Evolutionary conservation across 2,888 invertebrate species (phyloP).

Genomic region (Mellilla xanthometata): DNA sequence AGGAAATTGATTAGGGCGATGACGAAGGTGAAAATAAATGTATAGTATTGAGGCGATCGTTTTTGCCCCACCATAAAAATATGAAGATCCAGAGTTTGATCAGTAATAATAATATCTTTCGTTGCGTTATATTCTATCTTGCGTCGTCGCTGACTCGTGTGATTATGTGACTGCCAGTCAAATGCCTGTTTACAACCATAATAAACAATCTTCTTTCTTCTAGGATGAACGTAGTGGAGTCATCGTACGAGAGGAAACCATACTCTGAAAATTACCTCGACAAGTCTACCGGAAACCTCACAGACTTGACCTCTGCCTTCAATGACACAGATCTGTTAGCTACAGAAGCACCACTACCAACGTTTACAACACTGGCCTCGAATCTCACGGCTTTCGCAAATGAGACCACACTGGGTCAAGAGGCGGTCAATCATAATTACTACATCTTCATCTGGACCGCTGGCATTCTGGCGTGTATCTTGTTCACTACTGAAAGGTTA

Average conservation of each 20-base stretch:
- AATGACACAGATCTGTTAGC: slow-evolving; percentile 25
- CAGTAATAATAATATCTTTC: too few relatives aligned
- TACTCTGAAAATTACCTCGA: neutral
- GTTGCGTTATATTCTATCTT: too few relatives aligned
- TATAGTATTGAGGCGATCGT: too few relatives aligned
- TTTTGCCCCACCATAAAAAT: too few relatives aligned
- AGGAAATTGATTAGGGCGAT: too few relatives aligned
- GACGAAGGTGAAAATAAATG: too few relatives aligned
- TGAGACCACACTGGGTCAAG: slow-evolving; percentile 37
- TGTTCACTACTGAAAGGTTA: slow-evolving; percentile 82
- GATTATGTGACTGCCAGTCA: too few relatives aligned
- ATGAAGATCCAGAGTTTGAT: too few relatives aligned
- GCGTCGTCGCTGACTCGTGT: too few relatives aligned
- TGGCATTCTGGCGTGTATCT: slow-evolving; percentile 81
- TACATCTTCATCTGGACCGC: slow-evolving; percentile 83
- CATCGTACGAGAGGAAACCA: slow-evolving; percentile 18
- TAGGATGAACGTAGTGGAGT: slow-evolving; percentile 73
- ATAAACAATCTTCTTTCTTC: too few relatives aligned
- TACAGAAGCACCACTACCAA: slow-evolving; percentile 1
- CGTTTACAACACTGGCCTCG: slow-evolving; percentile 27
- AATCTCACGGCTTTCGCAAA: slow-evolving; percentile 54
- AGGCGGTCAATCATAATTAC: slow-evolving; percentile 49
- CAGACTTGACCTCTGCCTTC: slow-evolving; percentile 18
- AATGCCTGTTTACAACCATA: too few relatives aligned
- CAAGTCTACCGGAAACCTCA: slow-evolving; percentile 3